Evolutionary conservation across 2,888 invertebrate genomes (phyloP), one percentile per base, ranked within the genome.

Genomic region (Oligia fasciuncula): DNA sequence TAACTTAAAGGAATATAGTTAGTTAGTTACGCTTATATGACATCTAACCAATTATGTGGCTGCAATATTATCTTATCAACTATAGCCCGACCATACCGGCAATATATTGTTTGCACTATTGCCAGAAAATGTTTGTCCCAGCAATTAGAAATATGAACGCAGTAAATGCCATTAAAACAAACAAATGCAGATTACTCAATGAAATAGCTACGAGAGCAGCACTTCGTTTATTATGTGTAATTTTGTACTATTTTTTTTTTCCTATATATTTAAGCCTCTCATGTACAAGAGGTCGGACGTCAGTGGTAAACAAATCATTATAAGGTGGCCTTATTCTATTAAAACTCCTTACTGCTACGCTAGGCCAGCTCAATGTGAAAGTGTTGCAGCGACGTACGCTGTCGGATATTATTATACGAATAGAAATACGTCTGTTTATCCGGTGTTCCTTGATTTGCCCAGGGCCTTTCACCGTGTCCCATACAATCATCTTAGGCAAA

Each of bases 61-160:
- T 17, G 70, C 70, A 70, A 70, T 70, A 62, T 62, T 70, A 62
- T 51, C 69, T 51, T 51, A 51, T 40, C 70, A 62, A 70, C 17
- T 60, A 70, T 17, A 62, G 11, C 70, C 23, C 35, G 23, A 51
- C 35, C 51, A 51, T 70, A 35, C 29, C 35, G 8, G 49, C 23
- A 49, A 29, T 29, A 68, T 46, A 49, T 68, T 68, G 13, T 68
- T 43, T n/a, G 8, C 17, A 67, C 17, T 43, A n/a, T n/a, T 40
- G 8, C 14, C 23, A 66, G 66, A 14, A 23, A 23, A 23, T 65
- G 5, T 40, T 40, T 8, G 9, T n/a, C 14, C 14, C 9, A 8
- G 14, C n/a, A 14, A 67, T 67, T 14, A n/a, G n/a, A 67, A 68
- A 68, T 46, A 68, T 68, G 67, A 67, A 43, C n/a, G 43, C 43